phyloP scores from a whole-genome alignment of 2,113 vertebrate species.

The Caranx melampygus region DNA sequence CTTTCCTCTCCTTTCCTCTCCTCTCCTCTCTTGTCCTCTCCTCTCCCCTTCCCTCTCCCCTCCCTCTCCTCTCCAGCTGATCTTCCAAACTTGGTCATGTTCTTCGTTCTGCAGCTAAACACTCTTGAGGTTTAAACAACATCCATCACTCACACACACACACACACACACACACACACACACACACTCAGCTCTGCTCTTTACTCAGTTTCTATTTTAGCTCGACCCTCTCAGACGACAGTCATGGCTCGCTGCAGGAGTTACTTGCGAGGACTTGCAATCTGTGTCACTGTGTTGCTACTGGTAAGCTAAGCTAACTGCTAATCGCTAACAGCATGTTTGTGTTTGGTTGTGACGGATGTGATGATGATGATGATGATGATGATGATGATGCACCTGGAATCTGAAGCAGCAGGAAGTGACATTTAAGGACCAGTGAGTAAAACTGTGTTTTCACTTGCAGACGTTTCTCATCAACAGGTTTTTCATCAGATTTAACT shows the following conservation, averaged over 20 bases:
- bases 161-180: constrained; percentile 34
- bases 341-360: neutral
- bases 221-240: constrained; percentile 41
- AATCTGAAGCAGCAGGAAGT: neutral
- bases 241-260: constrained; percentile 79
- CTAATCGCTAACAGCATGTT: constrained; percentile 18
- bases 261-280: constrained; percentile 75
- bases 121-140: constrained; percentile 74
- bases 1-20: neutral
- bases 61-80: constrained; percentile 33
- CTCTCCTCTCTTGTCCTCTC: neutral
- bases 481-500: no score
- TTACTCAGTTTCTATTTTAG: constrained; percentile 58
- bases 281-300: constrained; percentile 79
- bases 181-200: constrained; percentile 48
- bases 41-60: neutral
- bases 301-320: constrained; percentile 70
- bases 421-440: neutral
- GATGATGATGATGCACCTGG: no score
- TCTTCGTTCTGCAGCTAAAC: constrained; percentile 72
- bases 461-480: no score
- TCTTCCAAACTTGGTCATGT: constrained; percentile 84
- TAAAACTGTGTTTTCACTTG: no score
- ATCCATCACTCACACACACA: constrained; percentile 51
- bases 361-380: neutral